These are phyloP conservation scores for Octodon degus DNA, from an alignment of 2,113 vertebrate genomes.

Conservation along the genomic window DNA sequence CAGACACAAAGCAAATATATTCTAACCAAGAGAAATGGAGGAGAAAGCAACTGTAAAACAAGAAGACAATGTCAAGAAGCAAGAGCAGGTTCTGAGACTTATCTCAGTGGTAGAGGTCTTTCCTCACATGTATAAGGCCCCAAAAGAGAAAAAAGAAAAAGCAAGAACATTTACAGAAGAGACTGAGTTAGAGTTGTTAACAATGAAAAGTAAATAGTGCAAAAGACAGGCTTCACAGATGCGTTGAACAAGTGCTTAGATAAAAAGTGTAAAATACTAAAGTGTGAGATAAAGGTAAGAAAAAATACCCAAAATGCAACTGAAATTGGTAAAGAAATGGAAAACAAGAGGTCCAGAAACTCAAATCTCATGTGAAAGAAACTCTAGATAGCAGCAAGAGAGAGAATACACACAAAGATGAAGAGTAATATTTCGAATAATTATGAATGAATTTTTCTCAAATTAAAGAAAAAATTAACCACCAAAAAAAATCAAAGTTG, in stretches of 20 bases:
- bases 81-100: background rate
- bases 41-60: background rate
- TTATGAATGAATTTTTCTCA: background rate
- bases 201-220: background rate
- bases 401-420: background rate
- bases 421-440: background rate
- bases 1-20: background rate
- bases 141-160: background rate
- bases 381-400: background rate
- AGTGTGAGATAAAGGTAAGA: background rate
- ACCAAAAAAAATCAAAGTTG: background rate
- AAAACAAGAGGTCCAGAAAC: background rate
- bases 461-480: background rate
- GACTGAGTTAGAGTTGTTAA: background rate
- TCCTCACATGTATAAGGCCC: no score
- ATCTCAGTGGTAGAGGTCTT: background rate
- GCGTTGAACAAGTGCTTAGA: background rate
- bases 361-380: background rate
- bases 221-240: background rate
- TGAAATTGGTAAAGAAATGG: background rate
- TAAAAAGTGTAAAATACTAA: background rate
- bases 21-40: background rate
- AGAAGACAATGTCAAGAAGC: background rate
- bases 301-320: background rate
- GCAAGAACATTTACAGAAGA: background rate